Conservation (phyloP, 2,888 invertebrate species). For the Diaperis boleti region DNA sequence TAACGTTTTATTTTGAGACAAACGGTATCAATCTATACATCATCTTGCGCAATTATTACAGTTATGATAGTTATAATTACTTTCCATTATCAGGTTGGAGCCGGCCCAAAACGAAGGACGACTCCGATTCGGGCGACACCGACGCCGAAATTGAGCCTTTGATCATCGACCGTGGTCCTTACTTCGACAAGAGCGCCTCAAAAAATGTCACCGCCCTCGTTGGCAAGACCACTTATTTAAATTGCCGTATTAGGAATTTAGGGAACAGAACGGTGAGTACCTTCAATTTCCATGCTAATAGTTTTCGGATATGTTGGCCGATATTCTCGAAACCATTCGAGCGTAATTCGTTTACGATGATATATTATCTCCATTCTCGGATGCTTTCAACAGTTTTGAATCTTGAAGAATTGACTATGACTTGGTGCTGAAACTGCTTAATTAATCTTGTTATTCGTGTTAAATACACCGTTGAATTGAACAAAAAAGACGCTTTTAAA, state of each 20-base stretch:
- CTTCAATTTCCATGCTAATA: background rate
- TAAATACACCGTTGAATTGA: too few species aligned
- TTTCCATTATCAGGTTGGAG: conserved; percentile 51
- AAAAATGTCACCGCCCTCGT: conserved; percentile 83
- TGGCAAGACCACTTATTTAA: conserved; percentile 81
- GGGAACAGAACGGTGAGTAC: conserved; percentile 80
- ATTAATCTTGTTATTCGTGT: too few species aligned
- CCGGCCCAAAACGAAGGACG: conserved; percentile 54
- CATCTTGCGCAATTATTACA: too few species aligned
- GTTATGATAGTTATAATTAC: too few species aligned
- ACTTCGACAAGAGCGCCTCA: conserved; percentile 78
- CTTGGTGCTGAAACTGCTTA: too few species aligned
- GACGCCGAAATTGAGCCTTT: conserved; percentile 66
- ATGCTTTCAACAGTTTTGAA: too few species aligned
- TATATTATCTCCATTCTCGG: too few species aligned
- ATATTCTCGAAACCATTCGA: background rate
- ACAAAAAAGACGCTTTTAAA: too few species aligned
- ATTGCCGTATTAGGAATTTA: conserved; percentile 81
- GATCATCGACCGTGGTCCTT: conserved; percentile 73
- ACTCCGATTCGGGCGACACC: conserved; percentile 62
- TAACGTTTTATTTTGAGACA: too few species aligned
- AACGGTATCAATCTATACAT: too few species aligned
- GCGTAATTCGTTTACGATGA: background rate
- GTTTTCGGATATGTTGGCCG: conserved; percentile 7
- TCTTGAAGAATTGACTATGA: too few species aligned